Percentiles rank a stretch among this genome's conserved stretches.
These are phyloP conservation scores for Lepus oiostolus DNA, from an alignment of 2,797 vertebrate species.

Conservation along the genomic window DNA sequence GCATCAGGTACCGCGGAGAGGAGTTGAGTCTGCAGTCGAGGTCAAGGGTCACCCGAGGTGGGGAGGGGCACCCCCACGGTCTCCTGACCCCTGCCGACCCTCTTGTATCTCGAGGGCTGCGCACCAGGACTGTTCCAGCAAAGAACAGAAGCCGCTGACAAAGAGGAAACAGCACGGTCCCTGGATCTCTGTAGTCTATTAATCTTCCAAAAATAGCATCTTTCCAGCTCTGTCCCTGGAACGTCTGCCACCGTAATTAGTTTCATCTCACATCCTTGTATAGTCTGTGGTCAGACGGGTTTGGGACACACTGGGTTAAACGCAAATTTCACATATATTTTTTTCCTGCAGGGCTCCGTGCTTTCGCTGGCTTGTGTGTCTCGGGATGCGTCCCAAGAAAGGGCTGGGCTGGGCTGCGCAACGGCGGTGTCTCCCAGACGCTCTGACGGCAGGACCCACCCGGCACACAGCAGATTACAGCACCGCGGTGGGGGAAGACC, in stretches of 20 bases:
- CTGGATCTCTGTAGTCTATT: neutral
- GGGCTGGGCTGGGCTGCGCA: too few species aligned
- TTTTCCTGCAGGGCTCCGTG: neutral
- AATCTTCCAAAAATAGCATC: neutral
- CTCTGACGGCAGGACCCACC: neutral
- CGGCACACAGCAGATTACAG: neutral
- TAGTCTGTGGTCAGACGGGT: neutral
- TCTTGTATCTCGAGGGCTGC: fast-evolving
- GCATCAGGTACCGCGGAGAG: too few species aligned
- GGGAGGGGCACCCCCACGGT: neutral
- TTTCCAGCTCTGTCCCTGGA: neutral
- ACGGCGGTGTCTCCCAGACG: neutral
- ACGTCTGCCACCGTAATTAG: neutral
- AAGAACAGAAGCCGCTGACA: neutral
- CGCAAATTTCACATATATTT: neutral
- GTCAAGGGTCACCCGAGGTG: neutral
- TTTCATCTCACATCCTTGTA: neutral
- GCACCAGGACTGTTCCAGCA: neutral
- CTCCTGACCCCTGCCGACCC: neutral
- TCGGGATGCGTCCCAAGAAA: neutral
- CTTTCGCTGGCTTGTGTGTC: neutral
- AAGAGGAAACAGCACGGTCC: neutral
- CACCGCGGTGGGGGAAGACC: neutral
- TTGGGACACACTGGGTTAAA: neutral
- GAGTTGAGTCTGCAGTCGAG: neutral